Conservation (phyloP, 2,888 invertebrate species). For the Malthinus flaveolus region DNA sequence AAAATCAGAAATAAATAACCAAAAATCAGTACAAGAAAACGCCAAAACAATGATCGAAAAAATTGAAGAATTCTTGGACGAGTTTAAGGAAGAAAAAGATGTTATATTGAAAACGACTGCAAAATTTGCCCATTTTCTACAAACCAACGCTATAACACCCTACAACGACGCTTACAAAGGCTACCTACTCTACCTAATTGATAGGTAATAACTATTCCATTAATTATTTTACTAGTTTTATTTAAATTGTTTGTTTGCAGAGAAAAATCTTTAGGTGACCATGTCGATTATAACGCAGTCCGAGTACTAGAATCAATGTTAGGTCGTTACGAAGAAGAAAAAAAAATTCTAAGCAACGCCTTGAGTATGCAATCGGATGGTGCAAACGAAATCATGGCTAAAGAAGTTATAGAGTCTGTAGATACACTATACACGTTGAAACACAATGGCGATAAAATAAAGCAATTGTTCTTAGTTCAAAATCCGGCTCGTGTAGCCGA, state of each 20-base stretch:
- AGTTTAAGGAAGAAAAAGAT: slow-evolving; percentile 39
- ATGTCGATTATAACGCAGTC: background rate
- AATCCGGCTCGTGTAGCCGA: slow-evolving; percentile 36
- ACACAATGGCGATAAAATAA: slow-evolving; percentile 41
- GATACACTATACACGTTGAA: slow-evolving; percentile 38
- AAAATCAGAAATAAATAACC: slow-evolving; percentile 34
- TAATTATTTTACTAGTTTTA: background rate
- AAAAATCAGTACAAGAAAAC: slow-evolving; percentile 34
- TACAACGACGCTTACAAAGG: slow-evolving; percentile 46
- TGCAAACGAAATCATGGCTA: background rate
- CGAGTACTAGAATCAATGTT: background rate
- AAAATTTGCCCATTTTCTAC: slow-evolving; percentile 47
- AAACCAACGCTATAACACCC: slow-evolving; percentile 45
- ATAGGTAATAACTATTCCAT: slow-evolving; percentile 35
- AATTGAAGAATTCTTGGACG: slow-evolving; percentile 22
- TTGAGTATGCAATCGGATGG: slow-evolving; percentile 20
- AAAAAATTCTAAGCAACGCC: slow-evolving; percentile 36
- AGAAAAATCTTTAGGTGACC: background rate
- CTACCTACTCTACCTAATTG: slow-evolving; percentile 46
- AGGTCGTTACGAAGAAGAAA: background rate
- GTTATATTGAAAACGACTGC: slow-evolving; percentile 43
- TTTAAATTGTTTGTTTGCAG: slow-evolving; percentile 1
- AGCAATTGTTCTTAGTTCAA: slow-evolving; percentile 40
- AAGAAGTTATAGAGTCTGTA: slow-evolving; percentile 31
- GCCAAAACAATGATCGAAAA: slow-evolving; percentile 35